These are phyloP conservation scores for Cryptocheilus praepositus DNA, from an alignment of 2,888 invertebrate genomes.

Conservation along the genomic window DNA sequence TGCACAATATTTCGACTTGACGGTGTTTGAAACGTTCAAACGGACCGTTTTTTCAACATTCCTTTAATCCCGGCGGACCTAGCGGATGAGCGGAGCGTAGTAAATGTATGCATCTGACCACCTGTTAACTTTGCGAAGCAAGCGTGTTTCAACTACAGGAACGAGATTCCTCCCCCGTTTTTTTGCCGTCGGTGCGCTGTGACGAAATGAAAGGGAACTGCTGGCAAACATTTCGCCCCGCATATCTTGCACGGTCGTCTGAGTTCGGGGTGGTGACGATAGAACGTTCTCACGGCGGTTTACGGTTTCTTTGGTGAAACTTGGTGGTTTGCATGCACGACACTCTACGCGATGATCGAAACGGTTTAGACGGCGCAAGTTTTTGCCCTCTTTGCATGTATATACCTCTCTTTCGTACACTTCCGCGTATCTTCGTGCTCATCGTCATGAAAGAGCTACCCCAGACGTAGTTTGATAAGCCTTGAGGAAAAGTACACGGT, in stretches of 20 bases:
- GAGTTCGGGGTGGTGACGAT: neutral
- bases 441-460: neutral
- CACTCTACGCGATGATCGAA: neutral
- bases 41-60: conserved; percentile 22
- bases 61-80: neutral
- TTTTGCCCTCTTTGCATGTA: neutral
- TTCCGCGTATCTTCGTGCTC: neutral
- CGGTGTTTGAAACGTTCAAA: too few relatives aligned
- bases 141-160: conserved; percentile 53
- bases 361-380: neutral
- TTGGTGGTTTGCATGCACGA: neutral
- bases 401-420: neutral
- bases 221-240: neutral
- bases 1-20: too few relatives aligned
- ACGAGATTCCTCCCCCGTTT: conserved; percentile 39
- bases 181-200: conserved; percentile 37
- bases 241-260: neutral
- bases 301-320: neutral
- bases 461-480: too few relatives aligned
- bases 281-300: neutral
- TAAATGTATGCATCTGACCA: conserved; percentile 34
- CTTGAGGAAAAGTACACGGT: too few relatives aligned
- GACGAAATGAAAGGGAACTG: conserved; percentile 44
- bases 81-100: conserved; percentile 42
- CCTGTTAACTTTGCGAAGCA: conserved; percentile 57